Evolutionary conservation across 2,113 vertebrate genomes (phyloP).

Genomic region (Ageneiosus marmoratus): DNA sequence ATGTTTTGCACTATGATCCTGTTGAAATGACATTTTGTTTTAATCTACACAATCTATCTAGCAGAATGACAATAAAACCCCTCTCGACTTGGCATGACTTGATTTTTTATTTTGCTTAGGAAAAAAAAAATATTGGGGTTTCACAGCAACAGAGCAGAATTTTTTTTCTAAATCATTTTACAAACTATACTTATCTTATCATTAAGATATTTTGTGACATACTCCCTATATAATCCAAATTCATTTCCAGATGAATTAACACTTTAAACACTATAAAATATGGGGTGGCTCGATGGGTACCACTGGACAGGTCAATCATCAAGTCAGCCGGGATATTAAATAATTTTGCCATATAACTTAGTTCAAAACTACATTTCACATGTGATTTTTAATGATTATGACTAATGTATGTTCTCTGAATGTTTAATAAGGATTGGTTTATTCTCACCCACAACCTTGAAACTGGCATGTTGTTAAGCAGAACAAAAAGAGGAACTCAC

Average conservation of each 20-base stretch:
- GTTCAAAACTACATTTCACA: background rate
- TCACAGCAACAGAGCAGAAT: background rate
- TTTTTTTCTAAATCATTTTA: background rate
- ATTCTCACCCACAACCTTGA: constrained; percentile 1
- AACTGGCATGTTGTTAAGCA: background rate
- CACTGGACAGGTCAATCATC: background rate
- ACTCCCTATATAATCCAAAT: too few relatives aligned
- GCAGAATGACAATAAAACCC: background rate
- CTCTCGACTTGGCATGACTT: background rate
- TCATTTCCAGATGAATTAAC: too few relatives aligned
- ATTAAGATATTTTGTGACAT: too few relatives aligned
- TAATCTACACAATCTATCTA: background rate
- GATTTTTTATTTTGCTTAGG: background rate
- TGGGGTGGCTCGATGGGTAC: too few relatives aligned
- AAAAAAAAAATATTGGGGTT: background rate
- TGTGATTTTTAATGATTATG: background rate
- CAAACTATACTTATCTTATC: too few relatives aligned
- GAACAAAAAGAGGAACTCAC: background rate
- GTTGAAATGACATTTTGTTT: background rate
- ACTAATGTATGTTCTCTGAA: background rate
- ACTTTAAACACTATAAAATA: too few relatives aligned
- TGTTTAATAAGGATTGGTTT: background rate
- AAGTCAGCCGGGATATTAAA: background rate
- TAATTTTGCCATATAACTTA: background rate
- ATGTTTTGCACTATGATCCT: too few relatives aligned